phyloP scores from a whole-genome alignment of 2,888 invertebrate species.

The Teleiodes luculella region DNA sequence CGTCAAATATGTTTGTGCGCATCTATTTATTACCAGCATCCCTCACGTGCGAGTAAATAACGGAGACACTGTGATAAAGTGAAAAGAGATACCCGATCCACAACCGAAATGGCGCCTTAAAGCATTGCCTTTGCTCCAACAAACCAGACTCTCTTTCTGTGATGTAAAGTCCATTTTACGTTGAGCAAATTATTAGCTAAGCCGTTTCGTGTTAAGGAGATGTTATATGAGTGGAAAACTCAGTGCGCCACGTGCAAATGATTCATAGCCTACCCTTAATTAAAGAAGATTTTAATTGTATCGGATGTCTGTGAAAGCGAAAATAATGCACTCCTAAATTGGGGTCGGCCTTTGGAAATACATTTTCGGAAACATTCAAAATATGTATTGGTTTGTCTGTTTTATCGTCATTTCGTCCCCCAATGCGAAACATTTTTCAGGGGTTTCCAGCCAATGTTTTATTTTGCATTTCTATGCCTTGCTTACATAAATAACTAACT shows the following conservation, averaged over 20 bases:
- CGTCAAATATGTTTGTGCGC: constrained; percentile 76
- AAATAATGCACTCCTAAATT: constrained; percentile 79
- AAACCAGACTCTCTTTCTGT: constrained; percentile 40
- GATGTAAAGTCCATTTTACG: constrained; percentile 49
- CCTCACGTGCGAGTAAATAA: constrained; percentile 77
- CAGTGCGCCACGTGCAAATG: constrained; percentile 79
- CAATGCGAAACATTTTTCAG: neutral
- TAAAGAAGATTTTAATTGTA: constrained; percentile 81
- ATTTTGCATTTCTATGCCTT: neutral
- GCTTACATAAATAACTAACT: too few species aligned
- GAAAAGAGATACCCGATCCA: constrained; percentile 73
- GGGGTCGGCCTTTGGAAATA: constrained; percentile 70
- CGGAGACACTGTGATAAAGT: constrained; percentile 75
- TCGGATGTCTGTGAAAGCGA: constrained; percentile 78
- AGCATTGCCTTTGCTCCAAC: constrained; percentile 29
- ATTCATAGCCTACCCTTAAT: constrained; percentile 78
- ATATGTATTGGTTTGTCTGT: constrained; percentile 70
- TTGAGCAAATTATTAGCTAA: constrained; percentile 36
- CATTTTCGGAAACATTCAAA: constrained; percentile 62
- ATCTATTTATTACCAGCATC: constrained; percentile 77
- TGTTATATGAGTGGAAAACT: constrained; percentile 74
- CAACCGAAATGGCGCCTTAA: constrained; percentile 54
- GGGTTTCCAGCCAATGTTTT: neutral
- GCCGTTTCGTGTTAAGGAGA: constrained; percentile 49
- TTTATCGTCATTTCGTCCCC: constrained; percentile 35